These are phyloP conservation scores for Pseudolaguvia tuberculata DNA, from an alignment of 2,113 vertebrate genomes.

Conservation along the genomic window DNA sequence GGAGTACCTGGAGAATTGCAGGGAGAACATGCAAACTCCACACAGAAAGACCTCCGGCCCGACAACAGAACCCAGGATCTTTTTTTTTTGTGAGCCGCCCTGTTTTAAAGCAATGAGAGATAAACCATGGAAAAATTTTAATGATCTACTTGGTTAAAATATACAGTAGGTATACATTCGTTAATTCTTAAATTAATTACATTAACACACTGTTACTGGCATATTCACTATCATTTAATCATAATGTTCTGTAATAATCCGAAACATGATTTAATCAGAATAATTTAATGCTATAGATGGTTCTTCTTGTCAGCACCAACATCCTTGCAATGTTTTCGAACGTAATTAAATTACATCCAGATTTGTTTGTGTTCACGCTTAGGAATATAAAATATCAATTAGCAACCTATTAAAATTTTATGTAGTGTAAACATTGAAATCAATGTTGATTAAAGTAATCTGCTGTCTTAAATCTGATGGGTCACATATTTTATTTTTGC, in stretches of 20 bases:
- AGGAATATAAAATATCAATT: neutral
- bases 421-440: neutral
- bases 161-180: neutral
- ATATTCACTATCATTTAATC: no score
- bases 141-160: neutral
- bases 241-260: neutral
- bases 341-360: neutral
- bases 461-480: neutral
- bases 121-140: no score
- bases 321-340: neutral
- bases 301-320: neutral
- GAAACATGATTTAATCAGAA: neutral
- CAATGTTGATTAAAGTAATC: neutral
- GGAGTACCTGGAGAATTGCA: no score
- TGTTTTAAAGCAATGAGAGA: neutral
- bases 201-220: neutral
- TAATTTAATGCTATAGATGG: neutral
- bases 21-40: no score
- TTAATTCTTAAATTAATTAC: neutral
- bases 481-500: neutral
- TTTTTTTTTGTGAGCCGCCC: no score
- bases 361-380: neutral
- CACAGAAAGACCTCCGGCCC: no score
- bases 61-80: no score
- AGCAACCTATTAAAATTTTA: neutral